Base-by-base conservation (phyloP, 2,797 vertebrate species). In the Cynodonichthys magdalenae region DNA sequence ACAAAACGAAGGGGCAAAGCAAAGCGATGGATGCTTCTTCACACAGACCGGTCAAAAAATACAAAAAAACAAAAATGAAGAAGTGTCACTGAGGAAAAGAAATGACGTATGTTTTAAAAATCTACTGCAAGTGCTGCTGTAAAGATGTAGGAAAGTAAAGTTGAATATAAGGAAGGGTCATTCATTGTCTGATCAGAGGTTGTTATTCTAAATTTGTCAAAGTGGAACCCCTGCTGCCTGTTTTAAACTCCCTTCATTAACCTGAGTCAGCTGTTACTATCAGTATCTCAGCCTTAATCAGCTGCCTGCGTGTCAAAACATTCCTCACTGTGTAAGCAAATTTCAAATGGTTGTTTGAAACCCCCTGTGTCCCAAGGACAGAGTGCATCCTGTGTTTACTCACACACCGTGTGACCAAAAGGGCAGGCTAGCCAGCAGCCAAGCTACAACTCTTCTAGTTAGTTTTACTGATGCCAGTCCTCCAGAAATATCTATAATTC, bases 401-500 rank as follows among this genome's bases (percentile, higher is more conserved):
- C 65, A 63, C 60, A 70, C 57, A 63, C 27, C n/a, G 51, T 53
- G 48, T 56, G 82, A 77, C 77, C 81, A 90, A 91, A 24, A 92
- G 83, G 74, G 58, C 85, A 78, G 53, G 57, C 66, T 58, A 63
- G 55, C 18, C 63, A 64, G 14, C 44, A 56, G 27, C 42, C 29
- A 3, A 46, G 45, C 57, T 42, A 31, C 47, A 59, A 34, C 50
- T 77, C 46, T 20, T 62, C 18, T 29, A n/a, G 46, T 79, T 45
- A 74, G 46, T 53, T 46, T 24, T 17, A 20, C 39, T 62, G 51
- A 53, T 52, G 50, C 62, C 31, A 63, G 29, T 45, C 47, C 66
- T 53, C 66, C 71, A 69, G 36, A 52, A 53, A 63, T 71, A 88
- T 94, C 54, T 89, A 93, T 94, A 91, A 94, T 94, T 91, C 66